Percentiles rank a stretch among this genome's conserved stretches.
These are phyloP conservation scores for Sarcophaga carnaria DNA, from an alignment of 2,888 invertebrate genomes.

Conservation along the genomic window DNA sequence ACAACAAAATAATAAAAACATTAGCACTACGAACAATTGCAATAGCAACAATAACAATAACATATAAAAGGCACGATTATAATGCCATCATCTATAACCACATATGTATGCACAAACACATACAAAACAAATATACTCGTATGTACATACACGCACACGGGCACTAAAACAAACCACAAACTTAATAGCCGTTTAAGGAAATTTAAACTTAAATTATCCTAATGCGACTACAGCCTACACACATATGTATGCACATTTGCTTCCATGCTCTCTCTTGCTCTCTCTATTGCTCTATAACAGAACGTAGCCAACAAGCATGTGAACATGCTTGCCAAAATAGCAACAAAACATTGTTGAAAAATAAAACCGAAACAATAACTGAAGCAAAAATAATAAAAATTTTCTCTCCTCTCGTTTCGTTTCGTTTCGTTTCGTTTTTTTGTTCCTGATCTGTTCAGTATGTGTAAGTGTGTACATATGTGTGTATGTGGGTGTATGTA, in stretches of 20 bases:
- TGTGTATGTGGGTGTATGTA: background rate
- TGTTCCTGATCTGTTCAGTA: too few relatives aligned
- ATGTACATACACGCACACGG: constrained; percentile 27
- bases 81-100: constrained; percentile 58
- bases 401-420: background rate
- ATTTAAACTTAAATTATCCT: constrained; percentile 71
- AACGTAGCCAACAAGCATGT: background rate
- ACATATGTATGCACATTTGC: background rate
- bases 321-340: constrained; percentile 10
- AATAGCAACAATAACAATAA: constrained; percentile 27
- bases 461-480: background rate
- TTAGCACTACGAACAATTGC: background rate
- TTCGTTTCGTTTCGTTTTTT: too few relatives aligned
- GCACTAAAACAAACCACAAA: constrained; percentile 69
- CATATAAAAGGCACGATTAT: constrained; percentile 57
- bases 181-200: constrained; percentile 74
- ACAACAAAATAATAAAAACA: background rate
- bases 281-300: background rate
- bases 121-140: too few relatives aligned
- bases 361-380: constrained; percentile 29
- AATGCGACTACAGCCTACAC: constrained; percentile 72
- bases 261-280: background rate
- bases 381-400: constrained; percentile 40
- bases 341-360: constrained; percentile 16
- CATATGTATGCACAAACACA: constrained; percentile 61